These are phyloP conservation scores for Agrypnia vestita DNA, from an alignment of 1,140 invertebrate genomes.

Conservation along the genomic window DNA sequence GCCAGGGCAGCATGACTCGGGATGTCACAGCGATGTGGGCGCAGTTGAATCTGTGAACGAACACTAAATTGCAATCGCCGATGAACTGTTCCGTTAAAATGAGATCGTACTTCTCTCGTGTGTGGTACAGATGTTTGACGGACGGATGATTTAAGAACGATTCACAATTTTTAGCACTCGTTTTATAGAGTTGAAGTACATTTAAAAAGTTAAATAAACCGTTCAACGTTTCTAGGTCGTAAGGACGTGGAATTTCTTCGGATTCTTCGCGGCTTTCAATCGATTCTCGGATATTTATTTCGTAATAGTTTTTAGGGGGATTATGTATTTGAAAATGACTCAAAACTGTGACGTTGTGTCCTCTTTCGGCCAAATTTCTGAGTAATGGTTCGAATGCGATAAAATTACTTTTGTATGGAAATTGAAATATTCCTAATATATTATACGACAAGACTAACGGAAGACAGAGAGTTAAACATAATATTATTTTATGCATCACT, in stretches of 20 bases:
- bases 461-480: neutral
- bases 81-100: conserved; percentile 77
- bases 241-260: neutral
- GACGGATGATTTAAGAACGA: conserved; percentile 70
- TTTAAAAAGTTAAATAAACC: neutral
- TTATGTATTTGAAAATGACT: conserved; percentile 75
- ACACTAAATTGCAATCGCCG: conserved; percentile 76
- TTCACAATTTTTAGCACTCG: conserved; percentile 67
- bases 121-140: conserved; percentile 70
- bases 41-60: conserved; percentile 74
- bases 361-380: conserved; percentile 76
- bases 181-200: conserved; percentile 8
- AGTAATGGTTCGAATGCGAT: conserved; percentile 78
- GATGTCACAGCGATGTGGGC: conserved; percentile 76
- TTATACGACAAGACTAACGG: conserved; percentile 62
- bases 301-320: conserved; percentile 73
- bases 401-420: conserved; percentile 80
- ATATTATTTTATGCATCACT: neutral
- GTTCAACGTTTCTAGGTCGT: neutral
- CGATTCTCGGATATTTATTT: conserved; percentile 68
- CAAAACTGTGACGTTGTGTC: conserved; percentile 81
- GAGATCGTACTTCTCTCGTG: conserved; percentile 74
- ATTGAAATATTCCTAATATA: conserved; percentile 79
- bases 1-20: conserved; percentile 77
- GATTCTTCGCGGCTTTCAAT: conserved; percentile 5